These are phyloP conservation scores for Mantis religiosa DNA, from an alignment of 2,888 invertebrate genomes.

Conservation along the genomic window DNA sequence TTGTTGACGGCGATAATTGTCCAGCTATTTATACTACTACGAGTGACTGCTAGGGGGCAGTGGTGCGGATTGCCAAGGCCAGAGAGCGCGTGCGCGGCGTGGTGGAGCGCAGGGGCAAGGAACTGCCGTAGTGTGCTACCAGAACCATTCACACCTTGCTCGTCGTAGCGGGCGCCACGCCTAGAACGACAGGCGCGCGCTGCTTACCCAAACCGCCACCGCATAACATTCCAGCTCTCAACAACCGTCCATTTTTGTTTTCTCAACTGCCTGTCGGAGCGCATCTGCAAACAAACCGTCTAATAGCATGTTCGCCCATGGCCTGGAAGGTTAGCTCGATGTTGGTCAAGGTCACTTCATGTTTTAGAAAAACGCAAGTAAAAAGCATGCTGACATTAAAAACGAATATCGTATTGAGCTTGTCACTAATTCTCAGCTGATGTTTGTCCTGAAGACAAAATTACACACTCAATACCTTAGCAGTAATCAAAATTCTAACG, in stretches of 20 bases:
- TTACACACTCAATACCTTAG: no score
- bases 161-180: background rate
- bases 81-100: background rate
- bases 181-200: background rate
- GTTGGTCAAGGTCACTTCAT: background rate
- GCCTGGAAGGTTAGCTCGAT: background rate
- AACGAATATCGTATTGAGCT: no score
- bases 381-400: no score
- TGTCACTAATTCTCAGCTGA: no score
- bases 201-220: background rate
- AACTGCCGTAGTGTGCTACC: background rate
- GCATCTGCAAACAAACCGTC: background rate
- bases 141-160: background rate
- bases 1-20: background rate
- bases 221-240: background rate
- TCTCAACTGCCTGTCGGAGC: background rate
- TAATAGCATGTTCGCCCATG: background rate
- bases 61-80: constrained; percentile 16
- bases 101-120: constrained; percentile 13
- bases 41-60: background rate
- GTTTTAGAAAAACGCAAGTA: background rate
- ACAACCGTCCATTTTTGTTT: background rate
- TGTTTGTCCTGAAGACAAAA: no score
- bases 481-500: no score
- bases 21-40: background rate